Conservation (phyloP, 2,888 invertebrate genomes). For the Andricus curvator region DNA sequence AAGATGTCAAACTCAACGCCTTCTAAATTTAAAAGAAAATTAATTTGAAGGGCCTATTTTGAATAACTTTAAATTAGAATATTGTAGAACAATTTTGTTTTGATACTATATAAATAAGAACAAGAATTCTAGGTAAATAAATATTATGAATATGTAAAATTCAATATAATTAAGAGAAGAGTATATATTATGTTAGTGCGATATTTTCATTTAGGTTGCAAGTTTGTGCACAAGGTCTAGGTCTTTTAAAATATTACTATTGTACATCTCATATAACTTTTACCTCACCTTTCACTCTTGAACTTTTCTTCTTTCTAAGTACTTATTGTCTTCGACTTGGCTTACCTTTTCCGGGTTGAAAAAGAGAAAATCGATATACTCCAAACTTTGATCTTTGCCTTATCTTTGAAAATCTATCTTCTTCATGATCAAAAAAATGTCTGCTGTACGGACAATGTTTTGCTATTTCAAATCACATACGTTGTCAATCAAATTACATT, state of each 20-base stretch:
- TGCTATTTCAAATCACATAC: no score
- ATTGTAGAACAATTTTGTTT: no score
- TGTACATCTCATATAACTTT: conserved; percentile 30
- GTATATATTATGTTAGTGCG: neutral
- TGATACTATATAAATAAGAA: no score
- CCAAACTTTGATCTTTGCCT: conserved; percentile 15
- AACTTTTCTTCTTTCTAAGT: conserved; percentile 30
- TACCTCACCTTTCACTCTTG: conserved; percentile 39
- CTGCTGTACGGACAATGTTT: neutral
- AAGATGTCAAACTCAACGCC: no score
- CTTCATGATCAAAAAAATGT: neutral
- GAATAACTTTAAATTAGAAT: no score
- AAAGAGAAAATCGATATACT: conserved; percentile 23
- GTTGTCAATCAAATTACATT: no score
- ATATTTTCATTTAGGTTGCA: neutral
- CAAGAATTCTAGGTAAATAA: no score
- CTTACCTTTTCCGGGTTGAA: conserved; percentile 35
- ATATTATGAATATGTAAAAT: no score
- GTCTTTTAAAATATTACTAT: conserved; percentile 1
- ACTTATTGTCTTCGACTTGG: conserved; percentile 22
- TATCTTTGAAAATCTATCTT: conserved; percentile 14
- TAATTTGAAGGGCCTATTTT: no score
- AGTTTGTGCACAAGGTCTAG: neutral
- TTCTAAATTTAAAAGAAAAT: no score
- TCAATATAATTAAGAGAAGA: no score